A percentile compares a stretch with the other conserved stretches of the same genome.
These are phyloP conservation scores for Amazona guildingii DNA, from an alignment of 2,113 vertebrate species.

Conservation along the genomic window DNA sequence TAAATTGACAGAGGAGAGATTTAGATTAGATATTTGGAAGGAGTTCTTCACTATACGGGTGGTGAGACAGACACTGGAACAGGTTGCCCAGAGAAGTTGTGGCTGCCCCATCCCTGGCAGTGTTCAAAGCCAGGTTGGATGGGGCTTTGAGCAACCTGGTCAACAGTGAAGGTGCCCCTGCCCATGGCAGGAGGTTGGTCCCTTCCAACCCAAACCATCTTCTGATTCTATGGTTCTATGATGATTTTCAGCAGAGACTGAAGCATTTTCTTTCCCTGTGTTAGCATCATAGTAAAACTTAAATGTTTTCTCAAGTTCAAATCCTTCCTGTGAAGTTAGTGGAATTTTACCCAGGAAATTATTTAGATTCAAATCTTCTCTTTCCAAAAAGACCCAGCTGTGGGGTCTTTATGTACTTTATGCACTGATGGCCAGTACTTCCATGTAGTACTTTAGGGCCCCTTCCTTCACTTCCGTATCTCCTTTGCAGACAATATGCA, in stretches of 20 bases:
- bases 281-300: background rate
- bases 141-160: background rate
- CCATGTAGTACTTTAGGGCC: background rate
- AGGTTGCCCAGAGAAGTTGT: background rate
- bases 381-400: background rate
- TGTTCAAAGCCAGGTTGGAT: background rate
- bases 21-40: background rate
- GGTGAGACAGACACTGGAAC: background rate
- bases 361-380: background rate
- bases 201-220: background rate
- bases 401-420: background rate
- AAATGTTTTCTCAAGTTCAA: background rate
- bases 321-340: background rate
- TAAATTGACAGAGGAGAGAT: background rate
- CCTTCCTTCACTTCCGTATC: background rate
- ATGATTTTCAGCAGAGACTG: background rate
- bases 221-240: background rate
- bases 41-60: background rate
- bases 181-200: background rate
- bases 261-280: background rate
- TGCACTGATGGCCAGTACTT: background rate
- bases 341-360: background rate
- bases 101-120: background rate
- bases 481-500: background rate
- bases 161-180: background rate